These are phyloP conservation scores for Scaptodrosophila latifasciaeformis DNA, from an alignment of 2,888 invertebrate genomes.

Conservation along the genomic window DNA sequence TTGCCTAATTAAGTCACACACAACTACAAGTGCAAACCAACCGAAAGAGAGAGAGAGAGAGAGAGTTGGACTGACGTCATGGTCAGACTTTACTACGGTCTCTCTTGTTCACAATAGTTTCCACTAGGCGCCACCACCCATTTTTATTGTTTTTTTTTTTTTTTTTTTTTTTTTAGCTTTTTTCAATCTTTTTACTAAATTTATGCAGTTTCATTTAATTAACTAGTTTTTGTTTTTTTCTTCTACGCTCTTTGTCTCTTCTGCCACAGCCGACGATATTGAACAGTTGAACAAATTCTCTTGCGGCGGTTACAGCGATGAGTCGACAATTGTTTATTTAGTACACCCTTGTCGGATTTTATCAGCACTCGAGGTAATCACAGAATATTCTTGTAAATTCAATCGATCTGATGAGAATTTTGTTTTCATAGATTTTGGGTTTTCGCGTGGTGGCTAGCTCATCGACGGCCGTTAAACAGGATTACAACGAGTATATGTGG, in stretches of 20 bases:
- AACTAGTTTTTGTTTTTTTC: not conserved
- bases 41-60: too few species aligned
- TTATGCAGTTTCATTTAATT: not conserved
- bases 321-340: constrained; percentile 88
- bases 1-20: too few species aligned
- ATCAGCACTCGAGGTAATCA: constrained; percentile 83
- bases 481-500: constrained; percentile 95
- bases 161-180: constrained; percentile 19
- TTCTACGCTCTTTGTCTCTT: too few species aligned
- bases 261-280: constrained; percentile 82
- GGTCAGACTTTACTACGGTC: too few species aligned
- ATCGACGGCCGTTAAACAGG: constrained; percentile 89
- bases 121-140: too few species aligned
- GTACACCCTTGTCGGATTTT: constrained; percentile 92
- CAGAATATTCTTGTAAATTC: not conserved
- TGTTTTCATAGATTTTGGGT: constrained; percentile 80
- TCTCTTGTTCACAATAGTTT: too few species aligned
- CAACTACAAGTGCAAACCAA: too few species aligned
- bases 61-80: too few species aligned
- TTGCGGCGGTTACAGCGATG: constrained; percentile 89
- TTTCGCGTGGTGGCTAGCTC: constrained; percentile 92
- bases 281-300: constrained; percentile 89
- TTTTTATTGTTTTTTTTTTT: not conserved
- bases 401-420: too few species aligned
- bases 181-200: not conserved